These are phyloP conservation scores for Typhlomys cinereus DNA, from an alignment of 2,113 vertebrate species.

Conservation along the genomic window DNA sequence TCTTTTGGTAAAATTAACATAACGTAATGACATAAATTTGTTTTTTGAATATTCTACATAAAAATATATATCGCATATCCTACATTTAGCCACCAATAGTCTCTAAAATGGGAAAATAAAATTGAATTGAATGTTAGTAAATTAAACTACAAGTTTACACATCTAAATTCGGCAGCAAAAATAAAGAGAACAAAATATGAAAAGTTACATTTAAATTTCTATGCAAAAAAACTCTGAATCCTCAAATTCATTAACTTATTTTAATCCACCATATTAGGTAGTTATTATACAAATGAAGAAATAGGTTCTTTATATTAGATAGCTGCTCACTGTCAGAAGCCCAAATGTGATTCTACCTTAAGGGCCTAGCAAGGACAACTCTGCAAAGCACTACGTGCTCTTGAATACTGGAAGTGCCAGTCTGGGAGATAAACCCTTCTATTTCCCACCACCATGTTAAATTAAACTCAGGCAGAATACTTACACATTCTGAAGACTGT, in stretches of 20 bases:
- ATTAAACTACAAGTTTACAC: conserved; percentile 76
- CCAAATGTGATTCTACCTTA: neutral
- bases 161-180: conserved; percentile 73
- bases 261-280: conserved; percentile 23
- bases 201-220: conserved; percentile 45
- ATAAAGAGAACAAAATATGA: conserved; percentile 53
- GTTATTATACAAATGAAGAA: conserved; percentile 9
- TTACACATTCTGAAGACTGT: conserved; percentile 96
- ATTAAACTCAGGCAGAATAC: conserved; percentile 73
- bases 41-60: conserved; percentile 41
- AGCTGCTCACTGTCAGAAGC: neutral
- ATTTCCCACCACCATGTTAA: neutral
- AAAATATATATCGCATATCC: conserved; percentile 29
- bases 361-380: neutral
- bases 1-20: neutral
- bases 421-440: neutral
- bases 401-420: neutral
- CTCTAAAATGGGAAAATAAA: conserved; percentile 42
- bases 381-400: conserved; percentile 5
- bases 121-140: conserved; percentile 61
- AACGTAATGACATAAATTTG: neutral
- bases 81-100: conserved; percentile 41
- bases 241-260: conserved; percentile 46
- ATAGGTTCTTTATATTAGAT: neutral
- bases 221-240: neutral